Percentiles rank a stretch among this genome's conserved stretches.
phyloP scores from a whole-genome alignment of 2,888 invertebrate genomes.

The Panopea generosa region DNA sequence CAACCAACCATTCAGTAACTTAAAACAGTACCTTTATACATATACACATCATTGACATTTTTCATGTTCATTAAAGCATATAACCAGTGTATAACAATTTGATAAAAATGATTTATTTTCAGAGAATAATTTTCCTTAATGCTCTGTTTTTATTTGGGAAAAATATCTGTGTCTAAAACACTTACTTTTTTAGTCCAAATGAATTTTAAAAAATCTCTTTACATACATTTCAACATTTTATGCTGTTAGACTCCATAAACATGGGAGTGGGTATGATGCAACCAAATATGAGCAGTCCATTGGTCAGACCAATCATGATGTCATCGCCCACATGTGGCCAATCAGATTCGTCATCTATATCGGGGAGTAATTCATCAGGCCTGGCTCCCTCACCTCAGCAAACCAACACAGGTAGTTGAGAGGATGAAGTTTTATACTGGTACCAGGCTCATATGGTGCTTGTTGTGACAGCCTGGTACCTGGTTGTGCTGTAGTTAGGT shows the following conservation, averaged over 20 bases:
- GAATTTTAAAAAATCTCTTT: no score
- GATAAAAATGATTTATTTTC: no score
- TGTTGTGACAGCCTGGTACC: not conserved
- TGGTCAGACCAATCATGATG: constrained; percentile 68
- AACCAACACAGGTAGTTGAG: constrained; percentile 35
- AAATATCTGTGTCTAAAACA: no score
- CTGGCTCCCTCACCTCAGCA: constrained; percentile 71
- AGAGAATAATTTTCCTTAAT: no score
- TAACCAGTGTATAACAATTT: no score
- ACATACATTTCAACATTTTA: constrained; percentile 3
- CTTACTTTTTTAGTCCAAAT: no score
- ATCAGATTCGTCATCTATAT: constrained; percentile 72
- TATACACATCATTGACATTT: no score
- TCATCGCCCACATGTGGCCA: constrained; percentile 75
- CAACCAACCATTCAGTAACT: no score
- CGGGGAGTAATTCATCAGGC: constrained; percentile 74
- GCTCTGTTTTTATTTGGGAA: no score
- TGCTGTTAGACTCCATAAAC: constrained; percentile 74
- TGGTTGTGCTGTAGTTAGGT: no score
- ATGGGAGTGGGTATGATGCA: constrained; percentile 45
- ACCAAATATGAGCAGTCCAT: constrained; percentile 68
- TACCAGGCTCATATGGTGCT: not conserved
- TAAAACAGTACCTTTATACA: no score
- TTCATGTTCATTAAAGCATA: no score
- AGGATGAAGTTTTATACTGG: not conserved